Conservation (phyloP, 2,888 invertebrate genomes). For the Orthonevra nobilis region DNA sequence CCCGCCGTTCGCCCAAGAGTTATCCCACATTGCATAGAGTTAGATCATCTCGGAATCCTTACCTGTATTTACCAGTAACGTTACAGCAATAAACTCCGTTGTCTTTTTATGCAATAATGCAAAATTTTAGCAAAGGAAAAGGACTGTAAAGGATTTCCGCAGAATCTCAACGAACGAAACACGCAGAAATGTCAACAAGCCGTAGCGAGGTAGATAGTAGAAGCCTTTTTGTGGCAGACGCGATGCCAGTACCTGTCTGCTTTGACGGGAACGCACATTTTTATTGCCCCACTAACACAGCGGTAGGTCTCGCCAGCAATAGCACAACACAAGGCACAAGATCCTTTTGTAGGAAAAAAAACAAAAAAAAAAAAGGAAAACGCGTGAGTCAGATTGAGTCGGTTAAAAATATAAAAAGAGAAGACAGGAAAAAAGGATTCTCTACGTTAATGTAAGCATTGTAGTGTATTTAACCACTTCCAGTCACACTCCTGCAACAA, state of each 20-base stretch:
- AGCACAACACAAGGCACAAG: background rate
- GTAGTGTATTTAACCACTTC: background rate
- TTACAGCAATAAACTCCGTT: slow-evolving; percentile 49
- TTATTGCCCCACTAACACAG: slow-evolving; percentile 63
- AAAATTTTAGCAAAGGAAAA: slow-evolving; percentile 32
- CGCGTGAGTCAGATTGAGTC: slow-evolving; percentile 9
- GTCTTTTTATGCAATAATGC: slow-evolving; percentile 47
- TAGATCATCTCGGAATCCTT: slow-evolving; percentile 51
- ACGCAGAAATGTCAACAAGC: slow-evolving; percentile 59
- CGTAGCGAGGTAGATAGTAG: slow-evolving; percentile 47
- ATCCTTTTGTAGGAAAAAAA: background rate
- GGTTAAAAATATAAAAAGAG: background rate
- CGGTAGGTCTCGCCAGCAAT: slow-evolving; percentile 11
- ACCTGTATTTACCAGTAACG: slow-evolving; percentile 35
- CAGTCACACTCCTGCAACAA: slow-evolving; percentile 40
- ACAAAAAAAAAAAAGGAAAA: background rate
- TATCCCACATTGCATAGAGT: slow-evolving; percentile 65
- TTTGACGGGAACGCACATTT: background rate
- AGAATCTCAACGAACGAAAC: slow-evolving; percentile 15
- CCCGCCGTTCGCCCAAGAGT: slow-evolving; percentile 42
- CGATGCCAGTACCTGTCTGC: slow-evolving; percentile 3
- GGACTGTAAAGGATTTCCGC: slow-evolving; percentile 18
- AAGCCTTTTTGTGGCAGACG: slow-evolving; percentile 19
- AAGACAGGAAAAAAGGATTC: slow-evolving; percentile 22
- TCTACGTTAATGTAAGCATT: background rate